phyloP scores from a whole-genome alignment of 2,888 invertebrate species.

The Caenorhabditis sp. region DNA sequence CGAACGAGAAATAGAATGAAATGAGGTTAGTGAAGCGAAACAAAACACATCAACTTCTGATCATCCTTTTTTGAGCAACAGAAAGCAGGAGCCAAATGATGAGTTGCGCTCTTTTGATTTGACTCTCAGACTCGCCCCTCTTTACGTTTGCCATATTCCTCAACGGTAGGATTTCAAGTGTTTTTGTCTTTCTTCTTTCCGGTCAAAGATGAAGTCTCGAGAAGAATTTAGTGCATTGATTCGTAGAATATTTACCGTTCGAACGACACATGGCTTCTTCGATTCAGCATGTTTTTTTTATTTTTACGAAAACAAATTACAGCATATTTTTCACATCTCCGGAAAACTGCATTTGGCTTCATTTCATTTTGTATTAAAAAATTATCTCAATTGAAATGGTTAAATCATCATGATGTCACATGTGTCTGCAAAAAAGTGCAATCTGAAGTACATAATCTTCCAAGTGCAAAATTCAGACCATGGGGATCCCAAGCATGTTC shows the following conservation, averaged over 20 bases:
- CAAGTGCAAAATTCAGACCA: background rate
- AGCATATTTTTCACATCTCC: background rate
- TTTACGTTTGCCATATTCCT: slow-evolving; percentile 8
- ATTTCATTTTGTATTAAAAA: background rate
- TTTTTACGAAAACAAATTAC: background rate
- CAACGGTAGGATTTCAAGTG: slow-evolving; percentile 31
- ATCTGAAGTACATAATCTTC: background rate
- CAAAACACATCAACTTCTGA: slow-evolving; percentile 53
- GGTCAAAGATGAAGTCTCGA: slow-evolving; percentile 4
- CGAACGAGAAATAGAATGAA: slow-evolving; percentile 7
- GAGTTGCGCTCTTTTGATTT: slow-evolving; percentile 39
- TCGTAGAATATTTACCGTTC: background rate
- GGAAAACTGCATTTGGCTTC: background rate
- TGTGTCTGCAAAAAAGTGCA: background rate
- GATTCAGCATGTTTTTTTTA: background rate
- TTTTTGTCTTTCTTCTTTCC: slow-evolving; percentile 32
- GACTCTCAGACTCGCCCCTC: background rate
- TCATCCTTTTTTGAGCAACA: slow-evolving; percentile 25
- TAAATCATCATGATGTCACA: background rate
- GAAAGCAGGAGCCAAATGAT: slow-evolving; percentile 7
- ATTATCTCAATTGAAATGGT: background rate
- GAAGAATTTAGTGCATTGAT: slow-evolving; percentile 12
- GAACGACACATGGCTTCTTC: slow-evolving; percentile 4
- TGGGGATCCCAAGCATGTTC: background rate
- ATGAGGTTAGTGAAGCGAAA: slow-evolving; percentile 36